Evolutionary conservation across 37 sponge, comb jelly and placozoan genomes (phyloP), one percentile per base, ranked within the genome.

Genomic region (Agelas oroides): DNA sequence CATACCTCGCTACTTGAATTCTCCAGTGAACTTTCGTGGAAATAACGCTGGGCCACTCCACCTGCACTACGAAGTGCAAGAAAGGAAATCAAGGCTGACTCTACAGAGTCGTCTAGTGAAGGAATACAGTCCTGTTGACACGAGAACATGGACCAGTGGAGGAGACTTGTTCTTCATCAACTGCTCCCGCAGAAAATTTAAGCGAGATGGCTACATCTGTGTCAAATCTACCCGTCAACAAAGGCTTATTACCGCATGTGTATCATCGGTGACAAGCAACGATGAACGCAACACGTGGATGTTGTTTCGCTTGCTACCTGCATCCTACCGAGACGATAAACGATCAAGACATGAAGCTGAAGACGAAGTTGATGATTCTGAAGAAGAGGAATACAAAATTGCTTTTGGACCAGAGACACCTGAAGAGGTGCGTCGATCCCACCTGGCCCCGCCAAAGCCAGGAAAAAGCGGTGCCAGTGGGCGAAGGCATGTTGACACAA

Each of bases 111-210:
- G 91, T 52, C 28, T 82, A 1, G 17, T 60, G 33, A 77, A 82
- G 5, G 24, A 31, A 20, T 17, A 38, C 21, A n/a, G 37, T 17
- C 87, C 83, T 1, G 70, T 77, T 32, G 71, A 71, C 13, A 58
- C 57, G 1, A 24, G 23, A 1, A 57, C 19, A 0, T 91, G 87
- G 87, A 20, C 65, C 17, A 39, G 61, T 2, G 87, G 92, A 39
- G 32, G 70, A 20, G 87, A 91, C 25, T 57, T 69, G 27, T 91
- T 78, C 58, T 91, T 62, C 73, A 86, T 91, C 55, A 72, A 82
- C 65, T 91, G 92, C 36, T 40, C 46, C 5, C 66, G 46, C 5
- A 55, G 82, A 5, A 59, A 28, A 32, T 75, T 81, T 6, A 59
- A 54, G 37, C 40, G 31, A 20, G 82, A 82, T 64, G 82, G 91